Evolutionary conservation across 2,888 invertebrate species (phyloP).

Genomic region (Ormyrus thymus): DNA sequence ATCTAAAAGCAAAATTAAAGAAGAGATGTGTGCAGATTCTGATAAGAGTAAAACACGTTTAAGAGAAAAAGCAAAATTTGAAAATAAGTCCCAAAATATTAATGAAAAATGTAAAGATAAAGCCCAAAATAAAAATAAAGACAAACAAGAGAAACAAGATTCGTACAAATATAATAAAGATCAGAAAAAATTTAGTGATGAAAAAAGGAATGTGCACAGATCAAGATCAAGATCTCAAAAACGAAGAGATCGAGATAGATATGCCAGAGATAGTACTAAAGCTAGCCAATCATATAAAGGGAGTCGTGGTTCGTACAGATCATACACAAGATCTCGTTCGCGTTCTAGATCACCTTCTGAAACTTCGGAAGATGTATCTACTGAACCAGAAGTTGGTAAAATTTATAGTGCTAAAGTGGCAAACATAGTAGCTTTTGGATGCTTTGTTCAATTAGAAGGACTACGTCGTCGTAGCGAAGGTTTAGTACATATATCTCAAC

Average conservation of each 20-base stretch:
- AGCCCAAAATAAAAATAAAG: slow-evolving; percentile 60
- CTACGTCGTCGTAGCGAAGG: slow-evolving; percentile 94
- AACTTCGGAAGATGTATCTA: slow-evolving; percentile 77
- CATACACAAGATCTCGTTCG: slow-evolving; percentile 43
- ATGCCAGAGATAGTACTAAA: too few species aligned
- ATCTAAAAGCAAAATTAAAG: slow-evolving; percentile 44
- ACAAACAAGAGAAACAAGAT: slow-evolving; percentile 55
- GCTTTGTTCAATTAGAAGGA: slow-evolving; percentile 97
- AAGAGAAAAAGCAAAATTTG: slow-evolving; percentile 56
- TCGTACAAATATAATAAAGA: slow-evolving; percentile 53
- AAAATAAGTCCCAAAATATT: not conserved
- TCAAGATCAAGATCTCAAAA: too few species aligned
- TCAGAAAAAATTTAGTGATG: too few species aligned
- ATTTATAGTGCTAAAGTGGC: slow-evolving; percentile 96
- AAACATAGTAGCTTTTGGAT: slow-evolving; percentile 98
- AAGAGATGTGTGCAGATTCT: slow-evolving; percentile 18
- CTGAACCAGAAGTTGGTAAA: slow-evolving; percentile 88
- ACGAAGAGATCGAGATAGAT: too few species aligned
- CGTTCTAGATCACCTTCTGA: slow-evolving; percentile 74
- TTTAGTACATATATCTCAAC: slow-evolving; percentile 96
- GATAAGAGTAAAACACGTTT: slow-evolving; percentile 55
- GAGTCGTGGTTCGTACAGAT: not conserved
- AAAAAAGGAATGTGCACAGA: too few species aligned
- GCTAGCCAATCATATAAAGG: too few species aligned
- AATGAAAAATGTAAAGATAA: slow-evolving; percentile 62